Evolutionary conservation across 30 jellyfish, hydroid and myxozoan species (phyloP).

Genomic region (Calvadosia cruxmelitensis): DNA sequence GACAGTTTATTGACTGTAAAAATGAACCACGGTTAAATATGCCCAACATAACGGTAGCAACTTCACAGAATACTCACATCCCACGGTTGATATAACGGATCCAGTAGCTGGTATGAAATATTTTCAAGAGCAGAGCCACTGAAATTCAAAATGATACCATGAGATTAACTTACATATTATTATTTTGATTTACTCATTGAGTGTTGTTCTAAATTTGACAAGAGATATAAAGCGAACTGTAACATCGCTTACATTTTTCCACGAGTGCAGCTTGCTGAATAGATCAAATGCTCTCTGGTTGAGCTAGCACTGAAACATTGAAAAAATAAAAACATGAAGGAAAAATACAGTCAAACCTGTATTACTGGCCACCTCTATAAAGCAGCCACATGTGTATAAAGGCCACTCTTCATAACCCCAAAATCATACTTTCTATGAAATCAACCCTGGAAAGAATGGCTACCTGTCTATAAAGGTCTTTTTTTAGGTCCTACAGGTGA

Average conservation of each 20-base stretch:
- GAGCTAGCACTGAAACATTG: constrained; percentile 23
- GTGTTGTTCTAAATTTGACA: too few relatives aligned
- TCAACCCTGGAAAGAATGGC: not conserved
- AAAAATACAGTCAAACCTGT: not conserved
- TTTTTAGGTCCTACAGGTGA: too few relatives aligned
- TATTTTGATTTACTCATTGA: too few relatives aligned
- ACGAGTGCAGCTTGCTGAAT: constrained; percentile 35
- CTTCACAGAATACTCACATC: too few relatives aligned
- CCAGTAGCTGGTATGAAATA: constrained; percentile 40
- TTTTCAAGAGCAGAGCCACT: constrained; percentile 26
- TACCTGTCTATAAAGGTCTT: too few relatives aligned
- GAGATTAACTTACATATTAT: not conserved
- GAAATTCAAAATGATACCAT: not conserved
- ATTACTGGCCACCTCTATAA: too few relatives aligned
- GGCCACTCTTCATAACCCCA: too few relatives aligned
- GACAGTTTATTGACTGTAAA: too few relatives aligned
- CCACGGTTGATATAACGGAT: constrained; percentile 68
- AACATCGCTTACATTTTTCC: not conserved
- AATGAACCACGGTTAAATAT: too few relatives aligned
- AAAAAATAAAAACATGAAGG: not conserved
- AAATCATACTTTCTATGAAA: not conserved
- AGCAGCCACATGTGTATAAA: too few relatives aligned
- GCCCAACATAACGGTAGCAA: too few relatives aligned
- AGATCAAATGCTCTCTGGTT: constrained; percentile 42
- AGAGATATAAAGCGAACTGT: too few relatives aligned